A percentile compares a stretch with the other conserved stretches of the same genome.
These are phyloP conservation scores for Paratilapia polleni DNA, from an alignment of 2,113 vertebrate species.

Conservation along the genomic window DNA sequence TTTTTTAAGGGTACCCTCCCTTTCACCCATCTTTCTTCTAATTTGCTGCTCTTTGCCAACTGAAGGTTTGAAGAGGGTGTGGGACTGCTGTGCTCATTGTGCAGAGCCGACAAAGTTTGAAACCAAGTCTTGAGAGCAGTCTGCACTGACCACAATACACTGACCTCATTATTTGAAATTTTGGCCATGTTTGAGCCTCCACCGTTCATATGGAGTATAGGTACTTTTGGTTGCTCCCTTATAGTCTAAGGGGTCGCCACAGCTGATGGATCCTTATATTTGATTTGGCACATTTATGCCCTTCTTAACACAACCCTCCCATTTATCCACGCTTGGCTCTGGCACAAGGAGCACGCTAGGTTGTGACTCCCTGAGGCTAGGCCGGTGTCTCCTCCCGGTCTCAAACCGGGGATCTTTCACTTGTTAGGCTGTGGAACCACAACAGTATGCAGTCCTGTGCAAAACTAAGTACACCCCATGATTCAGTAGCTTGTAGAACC, in stretches of 20 bases:
- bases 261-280: neutral
- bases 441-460: no score
- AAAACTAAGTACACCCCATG: no score
- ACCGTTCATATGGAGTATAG: neutral
- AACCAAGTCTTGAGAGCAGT: neutral
- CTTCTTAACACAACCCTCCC: no score
- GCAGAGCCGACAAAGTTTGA: neutral
- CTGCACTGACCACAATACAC: neutral
- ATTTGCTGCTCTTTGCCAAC: neutral
- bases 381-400: neutral
- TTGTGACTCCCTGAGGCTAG: neutral
- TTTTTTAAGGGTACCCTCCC: no score
- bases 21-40: accelerated
- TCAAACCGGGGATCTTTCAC: neutral
- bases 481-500: no score
- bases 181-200: neutral
- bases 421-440: neutral
- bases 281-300: neutral
- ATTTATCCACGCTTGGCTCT: neutral
- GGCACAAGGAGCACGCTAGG: neutral
- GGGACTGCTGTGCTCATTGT: neutral
- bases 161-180: neutral
- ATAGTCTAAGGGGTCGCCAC: neutral
- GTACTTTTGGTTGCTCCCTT: neutral
- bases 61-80: neutral